Percentiles rank a stretch among this genome's conserved stretches.
Evolutionary conservation across 2,797 vertebrate species (phyloP).

Genomic region (Melanogrammus aeglefinus): DNA sequence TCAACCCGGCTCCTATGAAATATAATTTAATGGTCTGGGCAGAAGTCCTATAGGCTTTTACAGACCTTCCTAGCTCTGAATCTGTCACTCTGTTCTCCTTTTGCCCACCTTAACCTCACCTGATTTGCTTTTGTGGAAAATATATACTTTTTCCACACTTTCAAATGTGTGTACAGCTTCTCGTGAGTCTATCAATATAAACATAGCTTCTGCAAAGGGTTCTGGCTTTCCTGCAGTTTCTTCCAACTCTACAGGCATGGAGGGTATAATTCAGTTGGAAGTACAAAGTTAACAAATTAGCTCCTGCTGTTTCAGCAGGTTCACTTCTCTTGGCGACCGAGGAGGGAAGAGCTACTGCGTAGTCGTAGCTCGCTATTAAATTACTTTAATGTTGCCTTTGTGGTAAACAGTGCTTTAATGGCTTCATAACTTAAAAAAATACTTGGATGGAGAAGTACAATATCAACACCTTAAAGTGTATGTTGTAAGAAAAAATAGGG

Average conservation of each 20-base stretch:
- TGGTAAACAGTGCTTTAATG: not conserved
- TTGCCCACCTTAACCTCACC: not conserved
- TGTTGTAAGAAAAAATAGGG: not conserved
- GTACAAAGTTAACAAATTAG: constrained; percentile 1
- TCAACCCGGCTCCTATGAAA: no score
- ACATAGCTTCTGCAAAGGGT: not conserved
- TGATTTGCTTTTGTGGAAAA: not conserved
- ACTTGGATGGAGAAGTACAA: not conserved
- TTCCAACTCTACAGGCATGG: not conserved
- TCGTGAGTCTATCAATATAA: not conserved
- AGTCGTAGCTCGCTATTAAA: not conserved
- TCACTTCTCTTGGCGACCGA: not conserved
- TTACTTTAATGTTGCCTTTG: not conserved
- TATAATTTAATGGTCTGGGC: not conserved
- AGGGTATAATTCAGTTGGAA: not conserved
- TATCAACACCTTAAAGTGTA: not conserved
- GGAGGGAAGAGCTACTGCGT: not conserved
- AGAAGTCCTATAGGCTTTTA: not conserved
- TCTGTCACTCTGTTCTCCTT: not conserved
- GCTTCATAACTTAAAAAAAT: not conserved
- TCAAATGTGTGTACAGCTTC: not conserved
- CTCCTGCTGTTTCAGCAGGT: not conserved
- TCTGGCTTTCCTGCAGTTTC: not conserved
- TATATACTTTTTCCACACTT: not conserved
- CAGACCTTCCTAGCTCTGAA: not conserved